Evolutionary conservation across 1,140 invertebrate species (phyloP), one percentile per base, ranked within the genome.

Genomic region (Drepana arcuata): DNA sequence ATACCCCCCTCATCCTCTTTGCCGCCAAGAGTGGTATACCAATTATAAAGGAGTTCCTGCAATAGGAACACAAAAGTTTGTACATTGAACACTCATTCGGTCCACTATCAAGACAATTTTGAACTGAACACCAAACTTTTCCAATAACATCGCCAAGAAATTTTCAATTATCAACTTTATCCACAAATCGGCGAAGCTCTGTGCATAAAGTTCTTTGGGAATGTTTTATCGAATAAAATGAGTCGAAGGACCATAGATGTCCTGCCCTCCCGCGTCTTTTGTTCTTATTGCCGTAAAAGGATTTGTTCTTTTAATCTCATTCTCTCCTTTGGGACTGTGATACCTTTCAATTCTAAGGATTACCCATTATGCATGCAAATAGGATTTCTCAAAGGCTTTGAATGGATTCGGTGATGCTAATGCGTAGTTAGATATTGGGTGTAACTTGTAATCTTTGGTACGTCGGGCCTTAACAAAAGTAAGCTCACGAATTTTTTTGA

Each of bases 131-230:
- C 15, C 5, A 28, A 55, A 55, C 51, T 55, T 55, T 50, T 36
- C 34, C 47, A 55, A 55, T 55, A 50, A 39, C 24, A 41, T 27
- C 32, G 26, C 11, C 16, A 47, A 46, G 47, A 49, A 49, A 41
- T 43, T 40, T 41, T 47, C 51, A 55, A 55, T 49, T 55, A 55
- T 55, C 33, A 46, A 55, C 39, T 55, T 50, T 21, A 35, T 40
- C 33, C 41, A 32, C 32, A 44, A 41, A 38, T 44, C 27, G 14
- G 11, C n/a, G 18, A 21, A 5, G 18, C 4, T 5, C 4, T 9
- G 18, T 21, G 18, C 18, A 41, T 41, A 34, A 39, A 32, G 36
- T 44, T 44, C 16, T 11, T 11, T 16, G 2, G 21, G 21, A 40
- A 32, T 29, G 15, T 24, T 34, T 21, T 30, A 26, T 21, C 25